Evolutionary conservation across 1,140 invertebrate genomes (phyloP).

Genomic region (Drosophila serrata): DNA sequence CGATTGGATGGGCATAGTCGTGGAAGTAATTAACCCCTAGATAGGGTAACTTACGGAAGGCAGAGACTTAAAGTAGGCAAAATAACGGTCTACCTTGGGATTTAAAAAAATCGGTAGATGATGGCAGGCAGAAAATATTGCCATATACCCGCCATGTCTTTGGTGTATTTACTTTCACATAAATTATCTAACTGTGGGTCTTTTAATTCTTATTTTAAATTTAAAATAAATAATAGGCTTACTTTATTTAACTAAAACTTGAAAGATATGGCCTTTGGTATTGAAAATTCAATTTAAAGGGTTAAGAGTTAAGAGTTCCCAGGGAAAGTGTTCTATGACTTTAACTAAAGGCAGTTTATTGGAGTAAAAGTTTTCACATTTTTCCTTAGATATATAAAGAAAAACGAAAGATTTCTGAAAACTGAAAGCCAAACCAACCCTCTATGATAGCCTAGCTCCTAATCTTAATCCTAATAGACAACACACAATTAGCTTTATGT

Average conservation of each 20-base stretch:
- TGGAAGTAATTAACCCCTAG: neutral
- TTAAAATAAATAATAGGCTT: neutral
- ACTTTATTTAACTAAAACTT: neutral
- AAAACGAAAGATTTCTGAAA: neutral
- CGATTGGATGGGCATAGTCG: slow-evolving; percentile 26
- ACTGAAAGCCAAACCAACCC: neutral
- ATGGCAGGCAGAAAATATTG: slow-evolving; percentile 2
- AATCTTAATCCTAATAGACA: slow-evolving; percentile 21
- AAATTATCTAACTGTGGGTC: neutral
- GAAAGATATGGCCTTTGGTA: neutral
- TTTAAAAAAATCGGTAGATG: neutral
- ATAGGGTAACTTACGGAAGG: slow-evolving; percentile 3
- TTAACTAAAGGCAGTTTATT: neutral
- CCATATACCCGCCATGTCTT: neutral
- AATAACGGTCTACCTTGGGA: neutral
- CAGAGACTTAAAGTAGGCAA: slow-evolving; percentile 16
- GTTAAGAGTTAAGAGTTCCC: neutral
- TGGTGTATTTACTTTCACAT: neutral
- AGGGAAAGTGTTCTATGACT: neutral
- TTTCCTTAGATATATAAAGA: neutral
- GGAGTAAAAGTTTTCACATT: neutral
- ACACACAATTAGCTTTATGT: slow-evolving; percentile 27
- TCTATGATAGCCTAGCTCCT: slow-evolving; percentile 1
- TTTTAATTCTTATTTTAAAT: neutral
- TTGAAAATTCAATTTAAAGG: neutral